Base-by-base conservation (phyloP, 2,113 vertebrate species). In the Guaruba guarouba region DNA sequence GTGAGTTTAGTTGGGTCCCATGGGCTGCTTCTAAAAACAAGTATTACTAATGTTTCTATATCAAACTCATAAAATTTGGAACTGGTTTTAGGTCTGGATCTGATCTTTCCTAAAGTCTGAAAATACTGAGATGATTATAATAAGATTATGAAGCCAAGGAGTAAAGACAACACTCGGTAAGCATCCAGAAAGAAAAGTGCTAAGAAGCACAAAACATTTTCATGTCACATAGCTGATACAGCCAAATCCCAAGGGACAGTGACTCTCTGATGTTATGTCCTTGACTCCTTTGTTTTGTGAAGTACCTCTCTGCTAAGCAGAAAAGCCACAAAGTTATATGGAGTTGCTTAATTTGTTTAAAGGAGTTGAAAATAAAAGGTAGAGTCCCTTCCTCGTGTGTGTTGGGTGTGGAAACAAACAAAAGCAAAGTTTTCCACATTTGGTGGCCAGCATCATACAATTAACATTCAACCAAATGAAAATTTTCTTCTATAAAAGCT, bases 191-290 rank as follows among this genome's bases (percentile, higher is more conserved):
- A 70, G 11, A 31, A 86, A 74, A 82, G 10, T 7, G 17, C 31
- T 44, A 48, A 76, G 59, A 44, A 92, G n/a, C 43, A 85, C 35
- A 85, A 35, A 80, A 61, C 0, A 0, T 33, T 70, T 92, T 73
- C 0, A 0, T 76, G 57, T 74, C 25, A 7, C 1, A 3, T 16
- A 55, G 39, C 5, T 86, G 54, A 59, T 81, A 51, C 0, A 24
- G n/a, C 51, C 48, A 35, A 70, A 91, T 29, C 3, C 43, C 41
- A 69, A 76, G 54, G 46, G 28, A 79, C 15, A 16, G 22, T 13
- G 48, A 54, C 11, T 49, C 15, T 33, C 31, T 55, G 51, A 9
- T 44, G 5, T 18, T 10, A 54, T 14, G 35, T 6, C 46, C 61
- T 89, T 84, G 57, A 17, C 19, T 43, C n/a, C 27, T 64, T 52